Percentiles rank a stretch among this genome's conserved stretches.
Evolutionary conservation across 2,797 vertebrate genomes (phyloP).

Genomic region (Siniperca obscura): DNA sequence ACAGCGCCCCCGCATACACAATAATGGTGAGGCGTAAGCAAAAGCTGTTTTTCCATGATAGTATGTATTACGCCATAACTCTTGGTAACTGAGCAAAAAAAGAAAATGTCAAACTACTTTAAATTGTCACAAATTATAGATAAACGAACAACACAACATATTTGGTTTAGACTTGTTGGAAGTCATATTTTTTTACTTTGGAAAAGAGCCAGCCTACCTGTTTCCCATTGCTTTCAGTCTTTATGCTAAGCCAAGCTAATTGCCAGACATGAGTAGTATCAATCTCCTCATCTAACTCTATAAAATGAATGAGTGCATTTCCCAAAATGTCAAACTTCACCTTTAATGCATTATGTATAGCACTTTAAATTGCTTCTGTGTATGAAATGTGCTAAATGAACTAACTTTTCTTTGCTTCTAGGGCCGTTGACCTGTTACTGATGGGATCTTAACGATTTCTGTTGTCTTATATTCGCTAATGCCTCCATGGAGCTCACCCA

Average conservation of each 20-base stretch:
- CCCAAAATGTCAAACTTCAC: background rate
- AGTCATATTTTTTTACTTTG: background rate
- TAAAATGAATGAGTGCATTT: background rate
- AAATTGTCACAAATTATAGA: background rate
- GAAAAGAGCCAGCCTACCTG: background rate
- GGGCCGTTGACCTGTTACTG: slow-evolving; percentile 31
- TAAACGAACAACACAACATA: background rate
- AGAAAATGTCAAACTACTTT: background rate
- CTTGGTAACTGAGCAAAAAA: background rate
- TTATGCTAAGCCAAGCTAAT: background rate
- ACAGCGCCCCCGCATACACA: too few species aligned
- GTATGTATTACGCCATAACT: background rate
- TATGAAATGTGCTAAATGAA: background rate
- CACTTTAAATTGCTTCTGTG: background rate
- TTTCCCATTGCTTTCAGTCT: background rate
- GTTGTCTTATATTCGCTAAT: background rate
- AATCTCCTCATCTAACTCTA: background rate
- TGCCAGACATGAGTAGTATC: background rate
- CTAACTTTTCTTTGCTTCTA: slow-evolving; percentile 29
- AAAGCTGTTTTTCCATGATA: too few species aligned
- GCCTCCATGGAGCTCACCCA: slow-evolving; percentile 75
- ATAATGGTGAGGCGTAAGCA: too few species aligned
- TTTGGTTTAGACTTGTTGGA: background rate
- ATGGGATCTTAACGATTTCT: slow-evolving; percentile 34
- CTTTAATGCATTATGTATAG: background rate